These are phyloP conservation scores for Actinia equina DNA, from an alignment of 64 coral and sea anemone species.

Conservation along the genomic window DNA sequence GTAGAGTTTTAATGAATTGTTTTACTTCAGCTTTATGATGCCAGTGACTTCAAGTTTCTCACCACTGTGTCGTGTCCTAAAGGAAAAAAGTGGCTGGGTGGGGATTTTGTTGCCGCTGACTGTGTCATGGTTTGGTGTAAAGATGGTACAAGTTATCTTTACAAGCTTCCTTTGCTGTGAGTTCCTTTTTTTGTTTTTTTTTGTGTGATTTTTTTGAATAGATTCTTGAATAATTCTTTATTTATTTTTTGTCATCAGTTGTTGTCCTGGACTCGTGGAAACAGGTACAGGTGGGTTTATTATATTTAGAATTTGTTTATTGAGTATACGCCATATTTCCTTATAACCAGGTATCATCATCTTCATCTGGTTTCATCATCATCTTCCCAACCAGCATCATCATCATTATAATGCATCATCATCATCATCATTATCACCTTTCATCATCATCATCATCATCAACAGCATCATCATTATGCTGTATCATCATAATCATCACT, in stretches of 20 bases:
- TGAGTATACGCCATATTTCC: too few species aligned
- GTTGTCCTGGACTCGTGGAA: not conserved
- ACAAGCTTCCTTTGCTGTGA: conserved; percentile 54
- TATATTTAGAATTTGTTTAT: not conserved
- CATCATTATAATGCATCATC: too few species aligned
- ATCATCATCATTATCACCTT: not conserved
- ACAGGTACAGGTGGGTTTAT: not conserved
- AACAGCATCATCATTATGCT: too few species aligned
- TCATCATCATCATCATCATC: not conserved
- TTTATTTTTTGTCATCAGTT: not conserved
- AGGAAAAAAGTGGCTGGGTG: conserved; percentile 69
- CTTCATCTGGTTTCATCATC: too few species aligned
- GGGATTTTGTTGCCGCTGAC: conserved; percentile 85
- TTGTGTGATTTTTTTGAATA: not conserved
- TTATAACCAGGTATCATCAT: too few species aligned
- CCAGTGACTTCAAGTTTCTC: conserved; percentile 95
- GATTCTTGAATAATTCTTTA: not conserved
- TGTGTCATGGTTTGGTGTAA: conserved; percentile 85
- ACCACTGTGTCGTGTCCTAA: conserved; percentile 63
- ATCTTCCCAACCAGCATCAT: not conserved
- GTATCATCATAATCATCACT: too few species aligned
- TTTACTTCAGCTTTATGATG: conserved; percentile 76
- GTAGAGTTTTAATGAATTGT: not conserved
- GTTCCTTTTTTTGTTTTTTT: not conserved
- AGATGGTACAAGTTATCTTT: conserved; percentile 62